Evolutionary conservation across 2,113 vertebrate genomes (phyloP).

Genomic region (Pelvicachromis taeniatus): DNA sequence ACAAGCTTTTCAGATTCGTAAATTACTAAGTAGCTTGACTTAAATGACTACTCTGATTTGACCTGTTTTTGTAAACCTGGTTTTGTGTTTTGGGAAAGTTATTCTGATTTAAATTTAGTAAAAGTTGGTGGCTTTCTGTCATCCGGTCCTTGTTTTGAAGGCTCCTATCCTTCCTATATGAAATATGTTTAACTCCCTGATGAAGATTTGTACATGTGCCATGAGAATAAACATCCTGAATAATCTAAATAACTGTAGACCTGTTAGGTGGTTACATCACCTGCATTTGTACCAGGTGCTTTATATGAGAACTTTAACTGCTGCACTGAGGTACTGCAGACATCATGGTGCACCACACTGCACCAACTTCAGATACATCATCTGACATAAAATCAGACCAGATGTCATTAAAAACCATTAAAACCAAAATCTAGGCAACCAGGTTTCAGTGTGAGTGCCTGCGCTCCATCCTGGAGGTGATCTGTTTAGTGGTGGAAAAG

Average conservation of each 20-base stretch:
- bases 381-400: slow-evolving; percentile 37
- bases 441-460: slow-evolving; percentile 1
- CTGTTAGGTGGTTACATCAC: neutral
- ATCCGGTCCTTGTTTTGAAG: neutral
- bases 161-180: neutral
- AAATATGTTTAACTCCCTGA: neutral
- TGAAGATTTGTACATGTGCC: neutral
- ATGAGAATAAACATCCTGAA: neutral
- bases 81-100: neutral
- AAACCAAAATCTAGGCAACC: slow-evolving; percentile 5
- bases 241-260: neutral
- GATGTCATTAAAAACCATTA: slow-evolving; percentile 5
- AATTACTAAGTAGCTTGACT: neutral
- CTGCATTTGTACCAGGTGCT: neutral
- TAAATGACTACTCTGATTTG: neutral
- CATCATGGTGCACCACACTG: slow-evolving; percentile 2
- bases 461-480: neutral
- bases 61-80: neutral
- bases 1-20: neutral
- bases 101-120: neutral
- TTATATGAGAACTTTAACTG: neutral
- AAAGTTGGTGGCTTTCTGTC: neutral
- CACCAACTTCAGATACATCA: neutral
- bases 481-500: slow-evolving; percentile 41
- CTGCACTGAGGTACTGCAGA: neutral